Evolutionary conservation across 2,797 vertebrate species (phyloP), one percentile per base, ranked within the genome.

Genomic region (Myiotriccus ornatus): DNA sequence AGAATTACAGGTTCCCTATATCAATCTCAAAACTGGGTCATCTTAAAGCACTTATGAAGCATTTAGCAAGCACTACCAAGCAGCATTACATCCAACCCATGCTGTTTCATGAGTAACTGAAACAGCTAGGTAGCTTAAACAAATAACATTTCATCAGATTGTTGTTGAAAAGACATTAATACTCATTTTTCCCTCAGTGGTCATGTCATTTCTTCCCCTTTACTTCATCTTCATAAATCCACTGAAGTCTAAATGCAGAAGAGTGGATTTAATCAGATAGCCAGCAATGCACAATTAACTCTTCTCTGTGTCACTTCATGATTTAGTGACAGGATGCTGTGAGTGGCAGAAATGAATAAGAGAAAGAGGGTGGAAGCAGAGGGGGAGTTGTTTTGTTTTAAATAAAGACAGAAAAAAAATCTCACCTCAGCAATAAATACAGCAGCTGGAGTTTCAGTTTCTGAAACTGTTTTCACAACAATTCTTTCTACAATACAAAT

Each of bases 181-280:
- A 85, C 82, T 94, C 43, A 94, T 94, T 95, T 86, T 95, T 86
- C 93, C 90, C 47, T 82, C 41, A 79, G 74, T 64, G 89, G 83
- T 81, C 74, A 87, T 65, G 55, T 49, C 22, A 60, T 77, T 95
- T 95, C 74, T 93, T 82, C 41, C 74, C 43, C 68, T 94, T 94
- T 91, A 88, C 65, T 94, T 94, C 82, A 91, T 84, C 87, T 94
- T 91, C 84, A 93, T 90, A 94, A 96, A 96, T 86, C 80, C 74
- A 87, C 74, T 64, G 57, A 24, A 70, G 41, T 75, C 81, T 94
- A 90, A 94, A 92, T 60, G 35, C 55, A 87, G 77, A 83, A 94
- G 52, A 93, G 80, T 74, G 57, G 68, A 87, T 91, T 94, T 89
- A 94, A 95, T 82, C 84, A 74, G 65, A 81, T 30, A 89, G 84